These are phyloP conservation scores for Poecilia velifera DNA, from an alignment of 2,797 vertebrate genomes.

Conservation along the genomic window DNA sequence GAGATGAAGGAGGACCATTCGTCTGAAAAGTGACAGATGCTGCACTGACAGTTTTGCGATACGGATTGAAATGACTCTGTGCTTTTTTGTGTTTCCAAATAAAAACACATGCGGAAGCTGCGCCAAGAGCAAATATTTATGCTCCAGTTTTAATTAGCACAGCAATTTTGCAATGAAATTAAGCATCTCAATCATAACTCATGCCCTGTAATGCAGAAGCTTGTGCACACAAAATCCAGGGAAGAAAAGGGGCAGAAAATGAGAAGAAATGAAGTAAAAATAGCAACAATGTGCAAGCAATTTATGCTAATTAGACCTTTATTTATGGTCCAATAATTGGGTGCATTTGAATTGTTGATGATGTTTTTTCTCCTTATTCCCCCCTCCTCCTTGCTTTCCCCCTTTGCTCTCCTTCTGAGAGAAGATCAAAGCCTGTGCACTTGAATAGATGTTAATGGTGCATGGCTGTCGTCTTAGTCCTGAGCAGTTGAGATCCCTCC, in stretches of 20 bases:
- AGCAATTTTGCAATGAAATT: conserved; percentile 77
- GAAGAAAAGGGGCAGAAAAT: conserved; percentile 27
- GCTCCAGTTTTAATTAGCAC: conserved; percentile 76
- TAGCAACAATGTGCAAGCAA: conserved; percentile 85
- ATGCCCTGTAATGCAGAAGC: conserved; percentile 49
- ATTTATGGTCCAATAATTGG: conserved; percentile 84
- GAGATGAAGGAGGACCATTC: conserved; percentile 27
- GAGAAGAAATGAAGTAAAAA: conserved; percentile 69
- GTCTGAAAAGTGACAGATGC: conserved; percentile 34
- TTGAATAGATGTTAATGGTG: conserved; percentile 81
- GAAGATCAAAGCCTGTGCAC: conserved; percentile 83
- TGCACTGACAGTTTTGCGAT: conserved; percentile 34
- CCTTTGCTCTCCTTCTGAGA: conserved; percentile 61
- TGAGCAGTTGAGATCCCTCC: conserved; percentile 64
- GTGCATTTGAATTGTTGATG: conserved; percentile 85
- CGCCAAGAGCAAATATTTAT: conserved; percentile 80
- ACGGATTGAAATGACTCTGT: conserved; percentile 34
- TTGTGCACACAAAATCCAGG: conserved; percentile 26
- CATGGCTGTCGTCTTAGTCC: conserved; percentile 69
- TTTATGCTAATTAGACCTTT: conserved; percentile 87
- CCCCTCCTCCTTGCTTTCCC: conserved; percentile 45
- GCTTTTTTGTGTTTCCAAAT: conserved; percentile 46
- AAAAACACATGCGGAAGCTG: conserved; percentile 68
- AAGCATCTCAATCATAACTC: conserved; percentile 78
- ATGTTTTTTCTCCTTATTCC: conserved; percentile 72